Percentiles rank a stretch among this genome's conserved stretches.
phyloP scores from a whole-genome alignment of 2,888 invertebrate genomes.

The Globia sparganii region DNA sequence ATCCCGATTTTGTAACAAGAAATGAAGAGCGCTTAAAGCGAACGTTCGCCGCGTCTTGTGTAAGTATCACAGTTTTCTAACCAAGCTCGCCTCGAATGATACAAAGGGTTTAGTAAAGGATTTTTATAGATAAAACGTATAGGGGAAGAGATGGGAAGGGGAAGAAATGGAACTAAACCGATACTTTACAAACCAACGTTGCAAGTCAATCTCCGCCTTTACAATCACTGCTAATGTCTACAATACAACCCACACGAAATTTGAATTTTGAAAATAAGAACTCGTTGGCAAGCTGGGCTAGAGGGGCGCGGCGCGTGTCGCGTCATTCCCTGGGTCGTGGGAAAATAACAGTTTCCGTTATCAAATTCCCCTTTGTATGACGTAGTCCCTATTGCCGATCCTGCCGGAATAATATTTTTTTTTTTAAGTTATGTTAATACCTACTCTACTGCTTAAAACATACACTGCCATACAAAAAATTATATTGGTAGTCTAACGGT shows the following conservation, averaged over 20 bases:
- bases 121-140: no score
- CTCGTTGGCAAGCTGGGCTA: neutral
- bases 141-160: no score
- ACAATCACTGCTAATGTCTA: slow-evolving; percentile 1
- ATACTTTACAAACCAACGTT: slow-evolving; percentile 9
- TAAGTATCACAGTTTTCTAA: no score
- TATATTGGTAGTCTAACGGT: neutral
- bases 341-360: slow-evolving; percentile 33
- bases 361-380: slow-evolving; percentile 9
- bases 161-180: no score
- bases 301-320: neutral
- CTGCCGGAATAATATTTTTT: neutral
- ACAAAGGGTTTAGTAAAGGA: no score
- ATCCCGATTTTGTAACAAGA: no score
- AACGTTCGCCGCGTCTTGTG: no score
- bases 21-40: no score
- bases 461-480: neutral
- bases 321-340: slow-evolving; percentile 23
- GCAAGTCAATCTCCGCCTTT: no score
- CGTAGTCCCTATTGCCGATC: slow-evolving; percentile 7
- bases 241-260: neutral
- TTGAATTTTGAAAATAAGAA: slow-evolving; percentile 31
- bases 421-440: neutral
- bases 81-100: no score
- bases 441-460: neutral